These are phyloP conservation scores for Stomorhina lunata DNA, from an alignment of 2,888 invertebrate genomes.

Conservation along the genomic window DNA sequence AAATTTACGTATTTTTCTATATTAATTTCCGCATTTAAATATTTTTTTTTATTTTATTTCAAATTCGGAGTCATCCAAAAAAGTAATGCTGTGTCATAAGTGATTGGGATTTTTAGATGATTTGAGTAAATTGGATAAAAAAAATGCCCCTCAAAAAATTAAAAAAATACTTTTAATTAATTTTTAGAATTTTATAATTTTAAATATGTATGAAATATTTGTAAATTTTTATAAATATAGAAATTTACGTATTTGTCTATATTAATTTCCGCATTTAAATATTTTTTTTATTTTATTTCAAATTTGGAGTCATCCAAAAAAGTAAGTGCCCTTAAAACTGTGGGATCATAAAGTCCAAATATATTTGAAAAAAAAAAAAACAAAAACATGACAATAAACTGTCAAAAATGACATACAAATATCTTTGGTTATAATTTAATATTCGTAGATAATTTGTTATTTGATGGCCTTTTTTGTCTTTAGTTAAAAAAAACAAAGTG, in stretches of 20 bases:
- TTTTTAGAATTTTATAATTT: not conserved
- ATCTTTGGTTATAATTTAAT: not conserved
- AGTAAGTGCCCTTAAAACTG: not conserved
- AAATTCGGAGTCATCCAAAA: not conserved
- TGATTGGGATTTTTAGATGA: too few relatives aligned
- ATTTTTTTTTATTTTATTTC: not conserved
- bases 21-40: constrained; percentile 3
- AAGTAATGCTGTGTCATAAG: too few relatives aligned
- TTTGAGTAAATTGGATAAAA: too few relatives aligned
- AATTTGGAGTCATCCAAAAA: not conserved
- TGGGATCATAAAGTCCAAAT: constrained; percentile 9
- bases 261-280: constrained; percentile 3
- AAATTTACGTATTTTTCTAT: not conserved
- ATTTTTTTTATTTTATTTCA: not conserved
- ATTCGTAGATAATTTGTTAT: not conserved
- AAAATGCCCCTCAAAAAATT: too few relatives aligned
- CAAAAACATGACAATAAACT: not conserved
- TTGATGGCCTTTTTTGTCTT: not conserved
- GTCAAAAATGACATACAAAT: not conserved
- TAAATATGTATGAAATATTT: not conserved
- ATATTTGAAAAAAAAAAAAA: too few relatives aligned
- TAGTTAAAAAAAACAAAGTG: not conserved
- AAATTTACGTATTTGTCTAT: not conserved
- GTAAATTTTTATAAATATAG: not conserved
- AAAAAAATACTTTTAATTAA: too few relatives aligned